Evolutionary conservation across 2,113 vertebrate species (phyloP).

Genomic region (Noctilio leporinus): DNA sequence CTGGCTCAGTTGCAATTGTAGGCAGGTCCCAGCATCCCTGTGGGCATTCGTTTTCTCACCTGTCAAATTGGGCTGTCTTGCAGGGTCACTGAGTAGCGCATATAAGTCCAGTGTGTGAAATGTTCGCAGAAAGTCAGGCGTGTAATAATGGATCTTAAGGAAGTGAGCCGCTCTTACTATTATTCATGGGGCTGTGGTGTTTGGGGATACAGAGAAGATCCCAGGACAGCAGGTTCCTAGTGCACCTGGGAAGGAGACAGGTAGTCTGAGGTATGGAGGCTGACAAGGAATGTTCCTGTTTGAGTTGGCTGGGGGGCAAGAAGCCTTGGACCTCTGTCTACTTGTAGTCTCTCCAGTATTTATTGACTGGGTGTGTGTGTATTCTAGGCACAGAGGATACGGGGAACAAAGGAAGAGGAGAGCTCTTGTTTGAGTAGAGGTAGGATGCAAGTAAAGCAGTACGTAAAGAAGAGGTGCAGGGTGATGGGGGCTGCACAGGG

Average conservation of each 20-base stretch:
- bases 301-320: neutral
- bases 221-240: fast-evolving
- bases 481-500: neutral
- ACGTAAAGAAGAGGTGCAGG: neutral
- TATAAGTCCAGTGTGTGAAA: fast-evolving
- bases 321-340: neutral
- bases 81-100: fast-evolving
- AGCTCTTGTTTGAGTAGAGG: neutral
- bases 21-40: neutral
- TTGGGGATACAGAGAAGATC: too few relatives aligned
- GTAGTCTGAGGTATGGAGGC: neutral
- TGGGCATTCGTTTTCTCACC: neutral
- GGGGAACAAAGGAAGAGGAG: neutral
- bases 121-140: fast-evolving
- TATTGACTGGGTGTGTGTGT: fast-evolving
- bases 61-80: neutral
- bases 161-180: neutral
- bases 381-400: neutral
- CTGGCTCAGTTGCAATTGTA: fast-evolving
- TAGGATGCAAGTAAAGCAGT: neutral
- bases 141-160: fast-evolving
- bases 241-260: neutral
- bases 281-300: neutral
- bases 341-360: neutral
- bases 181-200: neutral